Evolutionary conservation across 1,140 invertebrate species (phyloP), one percentile per base, ranked within the genome.

Genomic region (Drosophila repleta): DNA sequence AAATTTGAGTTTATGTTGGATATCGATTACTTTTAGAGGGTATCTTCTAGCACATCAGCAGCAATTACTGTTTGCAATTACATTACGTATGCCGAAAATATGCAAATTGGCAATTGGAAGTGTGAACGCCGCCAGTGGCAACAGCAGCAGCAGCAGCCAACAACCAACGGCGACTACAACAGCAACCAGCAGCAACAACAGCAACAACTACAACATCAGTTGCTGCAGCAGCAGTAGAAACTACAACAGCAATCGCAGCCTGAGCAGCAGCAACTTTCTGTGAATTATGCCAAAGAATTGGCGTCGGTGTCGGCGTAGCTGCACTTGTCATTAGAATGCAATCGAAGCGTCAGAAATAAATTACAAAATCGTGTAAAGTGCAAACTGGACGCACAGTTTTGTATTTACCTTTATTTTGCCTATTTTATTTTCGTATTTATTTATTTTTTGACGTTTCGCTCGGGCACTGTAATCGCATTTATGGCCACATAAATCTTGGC

Each of bases 301-400:
- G n/a, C 41, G 24, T 46, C 11, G 13, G 8, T 15, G 15, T 43
- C 17, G 29, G 1, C 49, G 21, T 18, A 58, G 61, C 75, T 74
- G 82, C 82, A 87, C 82, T 85, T 85, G 82, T 79, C 83, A 87
- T 85, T 85, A 87, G 82, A 88, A 87, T 85, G 83, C 79, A 84
- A 85, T 82, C 83, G 82, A 72, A 85, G 82, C 82, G 67, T 85
- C 82, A 87, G 83, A 85, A 85, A 85, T 87, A 85, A 85, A 85
- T 85, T 85, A 85, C 78, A 85, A 85, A 85, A 85, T 56, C 82
- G 83, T 85, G 82, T 85, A 85, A 85, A 88, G 82, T 85, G 82
- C 78, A 87, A 75, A 82, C 77, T 78, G 82, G 78, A 87, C 74
- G 74, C 80, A 52, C 70, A 76, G 76, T 61, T 58, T 58, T 64